These are phyloP conservation scores for Trogon melanurus DNA, from an alignment of 2,113 vertebrate genomes.

Conservation along the genomic window DNA sequence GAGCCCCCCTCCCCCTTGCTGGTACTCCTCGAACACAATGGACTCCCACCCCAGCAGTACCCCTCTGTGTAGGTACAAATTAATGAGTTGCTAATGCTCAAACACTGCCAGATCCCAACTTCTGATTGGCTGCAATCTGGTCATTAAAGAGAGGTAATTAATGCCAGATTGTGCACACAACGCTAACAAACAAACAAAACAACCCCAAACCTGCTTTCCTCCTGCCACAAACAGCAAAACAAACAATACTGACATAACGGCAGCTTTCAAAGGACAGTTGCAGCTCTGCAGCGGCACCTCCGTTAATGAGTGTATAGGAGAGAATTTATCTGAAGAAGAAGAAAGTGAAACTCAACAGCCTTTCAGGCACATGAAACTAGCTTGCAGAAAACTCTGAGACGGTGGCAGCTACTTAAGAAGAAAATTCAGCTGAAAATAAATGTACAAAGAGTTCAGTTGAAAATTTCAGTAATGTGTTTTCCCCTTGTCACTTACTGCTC, in stretches of 20 bases:
- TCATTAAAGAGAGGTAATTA: conserved; percentile 67
- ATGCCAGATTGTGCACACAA: conserved; percentile 65
- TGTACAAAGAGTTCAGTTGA: background rate
- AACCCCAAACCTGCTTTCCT: conserved; percentile 54
- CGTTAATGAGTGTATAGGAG: conserved; percentile 57
- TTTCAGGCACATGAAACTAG: conserved; percentile 58
- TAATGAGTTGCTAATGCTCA: conserved; percentile 41
- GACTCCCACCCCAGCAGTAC: background rate
- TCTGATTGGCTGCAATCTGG: conserved; percentile 36
- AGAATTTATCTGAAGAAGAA: conserved; percentile 55
- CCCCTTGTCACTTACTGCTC: background rate
- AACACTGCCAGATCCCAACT: conserved; percentile 32
- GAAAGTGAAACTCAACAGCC: conserved; percentile 45
- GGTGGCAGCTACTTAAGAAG: conserved; percentile 42
- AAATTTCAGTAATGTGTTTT: conserved; percentile 30
- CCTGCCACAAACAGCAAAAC: conserved; percentile 57
- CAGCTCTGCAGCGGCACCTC: conserved; percentile 42
- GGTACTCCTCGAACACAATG: background rate
- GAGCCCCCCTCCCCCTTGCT: background rate
- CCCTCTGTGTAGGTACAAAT: background rate
- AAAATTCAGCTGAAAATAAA: conserved; percentile 30
- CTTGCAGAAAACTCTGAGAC: conserved; percentile 40
- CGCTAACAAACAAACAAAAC: conserved; percentile 62
- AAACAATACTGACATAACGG: conserved; percentile 53
- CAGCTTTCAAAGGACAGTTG: conserved; percentile 58